Conservation (phyloP, 92 coral and sea anemone species). For the Parazoanthus swiftii region DNA sequence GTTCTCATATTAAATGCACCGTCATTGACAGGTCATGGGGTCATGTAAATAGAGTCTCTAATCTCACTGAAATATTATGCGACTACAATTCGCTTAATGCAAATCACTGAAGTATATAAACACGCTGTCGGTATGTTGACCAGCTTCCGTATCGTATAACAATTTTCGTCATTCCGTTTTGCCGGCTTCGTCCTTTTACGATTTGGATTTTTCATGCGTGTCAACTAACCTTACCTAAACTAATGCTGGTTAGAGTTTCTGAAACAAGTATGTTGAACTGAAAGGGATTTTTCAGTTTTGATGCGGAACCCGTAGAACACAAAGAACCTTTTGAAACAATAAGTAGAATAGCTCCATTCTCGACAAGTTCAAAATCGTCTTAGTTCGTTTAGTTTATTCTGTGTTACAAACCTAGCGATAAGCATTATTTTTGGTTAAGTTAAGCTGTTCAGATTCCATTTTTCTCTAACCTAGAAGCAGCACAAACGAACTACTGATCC, state of each 20-base stretch:
- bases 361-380: no score
- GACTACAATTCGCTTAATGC: not conserved
- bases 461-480: slow-evolving; percentile 11
- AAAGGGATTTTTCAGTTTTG: not conserved
- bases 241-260: not conserved
- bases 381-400: no score
- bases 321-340: not conserved
- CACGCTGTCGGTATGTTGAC: not conserved
- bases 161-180: not conserved
- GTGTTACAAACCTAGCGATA: no score
- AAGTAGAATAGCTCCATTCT: not conserved
- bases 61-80: not conserved
- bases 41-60: not conserved
- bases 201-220: not conserved
- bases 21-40: slow-evolving; percentile 4
- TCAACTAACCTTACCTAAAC: not conserved
- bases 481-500: no score
- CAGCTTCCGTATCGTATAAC: slow-evolving; percentile 6
- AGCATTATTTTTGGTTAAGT: no score
- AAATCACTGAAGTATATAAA: not conserved
- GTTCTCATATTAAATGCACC: not conserved
- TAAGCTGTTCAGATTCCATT: no score
- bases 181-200: not conserved
- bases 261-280: not conserved
- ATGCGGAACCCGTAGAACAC: not conserved